A percentile compares a stretch with the other conserved stretches of the same genome.
Evolutionary conservation across 2,888 invertebrate species (phyloP).

Genomic region (Lobophora halterata): DNA sequence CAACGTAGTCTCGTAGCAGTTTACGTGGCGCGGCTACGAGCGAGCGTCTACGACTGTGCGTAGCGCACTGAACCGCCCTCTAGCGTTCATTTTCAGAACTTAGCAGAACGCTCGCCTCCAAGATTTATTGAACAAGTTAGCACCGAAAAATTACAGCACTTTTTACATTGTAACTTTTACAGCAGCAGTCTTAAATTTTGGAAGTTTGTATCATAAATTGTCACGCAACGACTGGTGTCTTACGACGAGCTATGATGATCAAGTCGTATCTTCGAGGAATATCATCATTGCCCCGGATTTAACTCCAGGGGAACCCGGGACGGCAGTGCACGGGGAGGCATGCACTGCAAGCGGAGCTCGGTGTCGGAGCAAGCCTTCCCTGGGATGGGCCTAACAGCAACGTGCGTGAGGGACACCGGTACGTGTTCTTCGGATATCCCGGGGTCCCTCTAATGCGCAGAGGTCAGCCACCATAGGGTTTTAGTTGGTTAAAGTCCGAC

Average conservation of each 20-base stretch:
- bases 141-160: conserved; percentile 26
- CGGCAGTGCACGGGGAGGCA: too few species aligned
- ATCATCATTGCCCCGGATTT: too few species aligned
- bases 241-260: not conserved
- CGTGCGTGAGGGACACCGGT: too few species aligned
- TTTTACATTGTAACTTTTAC: conserved; percentile 25
- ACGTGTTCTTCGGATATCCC: too few species aligned
- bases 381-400: too few species aligned
- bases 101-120: conserved; percentile 30
- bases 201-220: conserved; percentile 14
- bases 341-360: too few species aligned
- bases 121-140: conserved; percentile 39
- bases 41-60: conserved; percentile 45
- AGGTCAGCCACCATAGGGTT: too few species aligned
- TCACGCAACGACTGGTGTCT: not conserved
- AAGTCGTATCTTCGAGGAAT: too few species aligned
- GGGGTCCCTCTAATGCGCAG: too few species aligned
- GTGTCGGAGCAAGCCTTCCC: too few species aligned
- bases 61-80: conserved; percentile 34
- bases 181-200: conserved; percentile 27
- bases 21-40: conserved; percentile 39
- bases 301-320: too few species aligned
- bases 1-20: conserved; percentile 24
- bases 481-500: too few species aligned
- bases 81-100: conserved; percentile 35